Evolutionary conservation across 2,888 invertebrate species (phyloP), one percentile per base, ranked within the genome.

Genomic region (Plebejus melissa): DNA sequence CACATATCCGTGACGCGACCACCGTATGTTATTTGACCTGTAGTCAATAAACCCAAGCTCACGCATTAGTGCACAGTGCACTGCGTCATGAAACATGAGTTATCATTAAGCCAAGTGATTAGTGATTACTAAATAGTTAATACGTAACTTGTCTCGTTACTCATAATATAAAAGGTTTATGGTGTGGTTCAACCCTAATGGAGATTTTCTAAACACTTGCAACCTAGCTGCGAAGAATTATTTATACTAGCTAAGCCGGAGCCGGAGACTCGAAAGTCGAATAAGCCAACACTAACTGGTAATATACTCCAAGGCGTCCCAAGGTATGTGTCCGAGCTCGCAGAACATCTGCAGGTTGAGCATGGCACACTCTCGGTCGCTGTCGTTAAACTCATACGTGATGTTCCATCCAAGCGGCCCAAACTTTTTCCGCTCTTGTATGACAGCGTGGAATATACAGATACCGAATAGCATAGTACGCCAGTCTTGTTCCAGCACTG

Each of bases 381-480:
- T 98, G 84, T 98, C 98, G 86, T 97, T 98, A 86, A 98, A 99
- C 84, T 98, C 98, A 83, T 99, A 99, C 0, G 96, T 94, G 77
- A 98, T 98, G 87, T 98, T 98, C 98, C 98, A 98, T 0, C 98
- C 98, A 1, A 95, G 87, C 0, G 98, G 97, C 0, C 98, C 98
- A 86, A 98, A 98, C 85, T 98, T 98, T 80, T 97, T 96, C 69
- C 99, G 94, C 86, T 98, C 98, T 86, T 98, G 97, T n/a, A 98
- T 95, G 41, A 98, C 95, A 0, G 97, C 98, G 88, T 99, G 98
- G 87, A 99, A 99, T 94, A 98, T 97, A 85, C 98, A 98, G 69
- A 97, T 87, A 0, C 97, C 97, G 83, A 97, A 97, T 5, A 97
- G 88, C 94, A 97, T 96, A 3, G 95, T 94, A 5, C 96, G 95